Evolutionary conservation across 2,113 vertebrate species (phyloP).

Genomic region (Hippocampus zosterae): DNA sequence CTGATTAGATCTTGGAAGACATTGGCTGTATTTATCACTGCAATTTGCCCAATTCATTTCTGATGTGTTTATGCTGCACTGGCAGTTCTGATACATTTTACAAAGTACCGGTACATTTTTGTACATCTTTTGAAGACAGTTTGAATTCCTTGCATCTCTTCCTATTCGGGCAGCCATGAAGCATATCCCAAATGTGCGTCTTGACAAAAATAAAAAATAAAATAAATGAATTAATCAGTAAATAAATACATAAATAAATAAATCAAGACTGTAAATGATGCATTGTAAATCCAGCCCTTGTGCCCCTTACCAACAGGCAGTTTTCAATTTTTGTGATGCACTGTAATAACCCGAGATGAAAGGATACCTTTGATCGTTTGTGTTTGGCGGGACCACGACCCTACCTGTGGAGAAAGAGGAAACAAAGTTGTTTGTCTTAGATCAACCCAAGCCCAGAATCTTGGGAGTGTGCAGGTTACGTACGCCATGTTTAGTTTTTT

Average conservation of each 20-base stretch:
- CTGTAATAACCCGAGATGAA: constrained; percentile 42
- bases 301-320: not conserved
- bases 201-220: too few species aligned
- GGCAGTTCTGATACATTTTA: too few species aligned
- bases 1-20: not conserved
- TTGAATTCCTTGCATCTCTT: too few species aligned
- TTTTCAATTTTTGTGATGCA: constrained; percentile 17
- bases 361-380: constrained; percentile 59
- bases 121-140: too few species aligned
- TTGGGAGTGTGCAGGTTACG: constrained; percentile 30
- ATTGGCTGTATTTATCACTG: not conserved
- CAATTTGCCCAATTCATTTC: not conserved
- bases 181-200: not conserved
- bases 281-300: not conserved
- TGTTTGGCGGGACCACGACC: constrained; percentile 45
- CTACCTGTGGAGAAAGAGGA: constrained; percentile 36
- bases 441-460: constrained; percentile 35
- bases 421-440: constrained; percentile 40
- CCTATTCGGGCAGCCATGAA: too few species aligned
- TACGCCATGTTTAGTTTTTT: constrained; percentile 36
- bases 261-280: not conserved
- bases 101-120: too few species aligned
- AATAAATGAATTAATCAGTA: too few species aligned
- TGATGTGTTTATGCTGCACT: too few species aligned
- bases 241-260: too few species aligned